Percentiles rank a stretch among this genome's conserved stretches.
These are phyloP conservation scores for Heliconius hewitsoni DNA, from an alignment of 1,140 invertebrate species.

Conservation along the genomic window DNA sequence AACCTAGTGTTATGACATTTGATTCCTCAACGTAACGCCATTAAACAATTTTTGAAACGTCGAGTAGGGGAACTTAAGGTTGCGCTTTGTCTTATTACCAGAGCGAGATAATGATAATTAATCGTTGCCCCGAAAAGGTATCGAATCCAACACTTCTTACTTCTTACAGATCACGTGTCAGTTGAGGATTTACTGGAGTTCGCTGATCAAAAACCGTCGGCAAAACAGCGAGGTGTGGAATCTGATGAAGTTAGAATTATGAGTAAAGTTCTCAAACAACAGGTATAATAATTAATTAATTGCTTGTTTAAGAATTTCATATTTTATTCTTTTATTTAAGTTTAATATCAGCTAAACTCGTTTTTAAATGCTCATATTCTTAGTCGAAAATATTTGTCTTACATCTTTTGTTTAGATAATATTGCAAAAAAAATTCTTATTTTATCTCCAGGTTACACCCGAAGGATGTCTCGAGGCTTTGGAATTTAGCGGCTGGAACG, in stretches of 20 bases:
- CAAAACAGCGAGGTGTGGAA: conserved; percentile 90
- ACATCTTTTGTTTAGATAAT: too few relatives aligned
- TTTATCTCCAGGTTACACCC: conserved; percentile 84
- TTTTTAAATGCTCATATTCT: too few relatives aligned
- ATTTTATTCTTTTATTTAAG: too few relatives aligned
- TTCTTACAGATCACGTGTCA: conserved; percentile 88
- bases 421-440: not conserved
- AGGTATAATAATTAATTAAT: conserved; percentile 79
- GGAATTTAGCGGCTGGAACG: conserved; percentile 93
- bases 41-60: too few relatives aligned
- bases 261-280: conserved; percentile 92
- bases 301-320: not conserved
- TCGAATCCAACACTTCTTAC: not conserved
- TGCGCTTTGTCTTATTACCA: too few relatives aligned
- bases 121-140: not conserved
- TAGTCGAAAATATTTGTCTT: too few relatives aligned
- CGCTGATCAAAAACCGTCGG: conserved; percentile 91
- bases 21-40: too few relatives aligned
- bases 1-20: too few relatives aligned
- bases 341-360: too few relatives aligned
- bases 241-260: conserved; percentile 96
- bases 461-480: conserved; percentile 91
- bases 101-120: too few relatives aligned
- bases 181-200: conserved; percentile 96
- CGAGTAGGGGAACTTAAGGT: too few relatives aligned